These are phyloP conservation scores for Larimichthys crocea DNA, from an alignment of 2,113 vertebrate species.

Conservation along the genomic window DNA sequence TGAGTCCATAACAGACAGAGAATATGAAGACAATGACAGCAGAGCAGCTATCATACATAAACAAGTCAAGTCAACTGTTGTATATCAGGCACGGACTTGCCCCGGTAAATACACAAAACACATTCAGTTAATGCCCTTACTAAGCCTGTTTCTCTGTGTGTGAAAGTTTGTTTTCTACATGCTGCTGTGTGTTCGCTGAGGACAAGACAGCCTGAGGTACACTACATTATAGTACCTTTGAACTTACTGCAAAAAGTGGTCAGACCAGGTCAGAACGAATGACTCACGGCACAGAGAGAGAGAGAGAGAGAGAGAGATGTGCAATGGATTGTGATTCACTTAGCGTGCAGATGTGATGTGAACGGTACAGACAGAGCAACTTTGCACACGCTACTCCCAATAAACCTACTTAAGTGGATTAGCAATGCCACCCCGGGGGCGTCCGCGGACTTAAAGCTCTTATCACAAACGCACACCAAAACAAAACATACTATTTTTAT, in stretches of 20 bases:
- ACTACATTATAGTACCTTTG: slow-evolving; percentile 53
- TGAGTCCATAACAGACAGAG: neutral
- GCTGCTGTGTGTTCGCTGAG: slow-evolving; percentile 8
- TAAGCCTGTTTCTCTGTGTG: neutral
- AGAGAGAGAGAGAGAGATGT: slow-evolving; percentile 35
- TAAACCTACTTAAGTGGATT: slow-evolving; percentile 81
- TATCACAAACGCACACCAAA: slow-evolving; percentile 77
- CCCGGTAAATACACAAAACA: slow-evolving; percentile 7
- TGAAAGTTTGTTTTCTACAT: neutral
- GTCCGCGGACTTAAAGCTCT: slow-evolving; percentile 70
- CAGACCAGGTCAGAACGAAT: slow-evolving; percentile 58
- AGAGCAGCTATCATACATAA: slow-evolving; percentile 4
- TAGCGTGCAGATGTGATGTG: slow-evolving; percentile 76
- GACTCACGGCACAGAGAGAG: slow-evolving; percentile 53
- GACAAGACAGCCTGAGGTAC: slow-evolving; percentile 47
- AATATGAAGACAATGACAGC: neutral
- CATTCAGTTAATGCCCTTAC: neutral
- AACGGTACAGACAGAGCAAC: slow-evolving; percentile 74
- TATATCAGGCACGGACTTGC: slow-evolving; percentile 11
- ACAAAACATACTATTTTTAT: slow-evolving; percentile 75
- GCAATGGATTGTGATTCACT: slow-evolving; percentile 70
- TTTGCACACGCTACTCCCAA: slow-evolving; percentile 72
- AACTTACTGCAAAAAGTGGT: slow-evolving; percentile 62
- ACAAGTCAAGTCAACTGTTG: neutral
- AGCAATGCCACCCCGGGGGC: slow-evolving; percentile 71